Evolutionary conservation across 2,797 vertebrate species (phyloP), one percentile per base, ranked within the genome.

Genomic region (Acanthurus tractus): DNA sequence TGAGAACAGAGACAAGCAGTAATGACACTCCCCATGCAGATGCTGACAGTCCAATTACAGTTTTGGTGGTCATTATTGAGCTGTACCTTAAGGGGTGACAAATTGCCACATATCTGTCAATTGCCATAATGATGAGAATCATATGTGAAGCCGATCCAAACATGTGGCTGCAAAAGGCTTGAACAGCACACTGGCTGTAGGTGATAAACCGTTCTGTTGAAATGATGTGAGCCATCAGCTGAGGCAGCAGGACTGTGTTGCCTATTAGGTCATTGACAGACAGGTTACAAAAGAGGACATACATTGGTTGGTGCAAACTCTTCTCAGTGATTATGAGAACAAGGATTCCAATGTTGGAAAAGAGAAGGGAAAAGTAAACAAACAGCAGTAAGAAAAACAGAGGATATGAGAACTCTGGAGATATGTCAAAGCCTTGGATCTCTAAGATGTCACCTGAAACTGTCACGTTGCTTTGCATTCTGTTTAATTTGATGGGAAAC

Each of bases 141-240:
- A 95, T 91, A 0, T 96, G 96, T 0, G 96, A 95, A 2, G 95
- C 93, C 0, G 96, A 95, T 18, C 95, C 95, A 25, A 95, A 96
- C 1, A 90, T 96, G 17, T 97, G 96, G 50, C 95, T 96, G 75
- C 94, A 88, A 86, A 97, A 97, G 77, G 96, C 96, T 70, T 97
- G 96, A 0, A 91, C 70, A 1, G 95, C 29, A 64, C 96, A 97
- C 53, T 92, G 89, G 0, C 81, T 92, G 2, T 96, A 97, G 20
- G 93, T 93, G 2, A 96, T 94, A 3, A 92, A 86, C 9, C 90
- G 90, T 8, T 95, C 92, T 0, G 93, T 86, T 17, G 94, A 96
- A 80, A 96, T 89, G 52, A 96, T 81, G 64, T 97, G 94, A 0
- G 93, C 88, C 94, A 97, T 91, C 66, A 96, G 89, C 29, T 92